Conservation (phyloP, 2,797 vertebrate species). For the Phalanger gymnotis region DNA sequence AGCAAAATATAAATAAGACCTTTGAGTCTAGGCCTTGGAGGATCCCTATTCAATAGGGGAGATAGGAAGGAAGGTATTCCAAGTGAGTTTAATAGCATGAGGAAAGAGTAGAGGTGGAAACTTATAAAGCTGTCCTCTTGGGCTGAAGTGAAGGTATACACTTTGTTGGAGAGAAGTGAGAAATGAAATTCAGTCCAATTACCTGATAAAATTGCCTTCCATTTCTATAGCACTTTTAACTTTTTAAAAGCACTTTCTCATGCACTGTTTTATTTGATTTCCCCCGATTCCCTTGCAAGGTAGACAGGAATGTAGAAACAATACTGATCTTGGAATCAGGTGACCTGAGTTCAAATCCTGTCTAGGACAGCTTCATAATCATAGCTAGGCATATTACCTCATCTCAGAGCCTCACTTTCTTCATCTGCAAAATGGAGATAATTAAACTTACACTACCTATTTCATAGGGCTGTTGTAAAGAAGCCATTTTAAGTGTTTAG, state of each 20-base stretch:
- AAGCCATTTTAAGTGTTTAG: background rate
- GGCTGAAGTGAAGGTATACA: background rate
- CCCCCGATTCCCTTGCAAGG: no score
- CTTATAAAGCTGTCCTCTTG: background rate
- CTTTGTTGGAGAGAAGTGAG: background rate
- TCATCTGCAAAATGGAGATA: background rate
- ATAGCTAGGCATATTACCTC: background rate
- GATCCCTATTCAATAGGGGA: background rate
- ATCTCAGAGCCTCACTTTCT: background rate
- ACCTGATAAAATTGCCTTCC: background rate
- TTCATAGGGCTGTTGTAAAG: background rate
- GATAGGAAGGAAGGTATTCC: background rate
- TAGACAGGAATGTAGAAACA: slow-evolving; percentile 13
- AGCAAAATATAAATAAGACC: background rate
- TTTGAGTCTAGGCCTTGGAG: background rate
- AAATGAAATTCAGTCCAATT: background rate
- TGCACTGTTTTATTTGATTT: background rate
- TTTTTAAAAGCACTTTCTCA: background rate
- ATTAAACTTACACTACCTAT: background rate
- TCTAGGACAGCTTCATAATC: background rate
- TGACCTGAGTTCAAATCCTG: background rate
- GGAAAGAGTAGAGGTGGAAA: background rate
- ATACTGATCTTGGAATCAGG: background rate
- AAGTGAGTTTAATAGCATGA: background rate
- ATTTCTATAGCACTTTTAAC: background rate